Conservation (phyloP, 1,140 invertebrate species). For the Ceratosolen solmsi region DNA sequence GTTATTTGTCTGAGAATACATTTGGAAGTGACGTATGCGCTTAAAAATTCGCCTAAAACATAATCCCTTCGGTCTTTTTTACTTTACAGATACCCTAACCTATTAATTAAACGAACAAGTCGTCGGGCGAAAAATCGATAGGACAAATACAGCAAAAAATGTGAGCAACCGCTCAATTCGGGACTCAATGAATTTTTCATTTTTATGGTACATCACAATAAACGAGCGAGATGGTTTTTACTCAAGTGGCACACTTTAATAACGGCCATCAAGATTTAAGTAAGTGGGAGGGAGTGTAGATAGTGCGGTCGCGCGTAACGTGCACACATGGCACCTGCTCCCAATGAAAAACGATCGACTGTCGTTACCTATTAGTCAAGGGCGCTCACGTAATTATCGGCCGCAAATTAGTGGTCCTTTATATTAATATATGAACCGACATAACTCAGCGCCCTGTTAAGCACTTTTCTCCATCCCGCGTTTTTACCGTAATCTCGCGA, state of each 20-base stretch:
- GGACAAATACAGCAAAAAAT: too few species aligned
- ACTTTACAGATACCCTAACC: too few species aligned
- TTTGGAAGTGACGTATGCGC: too few species aligned
- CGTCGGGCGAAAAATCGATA: too few species aligned
- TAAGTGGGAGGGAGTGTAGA: background rate
- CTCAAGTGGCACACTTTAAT: background rate
- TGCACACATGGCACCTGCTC: background rate
- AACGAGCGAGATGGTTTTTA: background rate
- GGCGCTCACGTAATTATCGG: conserved; percentile 12
- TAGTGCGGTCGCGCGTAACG: background rate
- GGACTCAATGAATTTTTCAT: background rate
- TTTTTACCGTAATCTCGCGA: background rate
- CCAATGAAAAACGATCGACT: conserved; percentile 31
- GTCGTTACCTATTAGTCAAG: conserved; percentile 35
- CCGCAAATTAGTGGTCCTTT: conserved; percentile 1
- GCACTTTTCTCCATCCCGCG: background rate
- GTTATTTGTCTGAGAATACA: too few species aligned
- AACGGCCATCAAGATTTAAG: background rate
- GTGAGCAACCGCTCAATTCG: background rate
- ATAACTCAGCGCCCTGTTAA: conserved; percentile 33
- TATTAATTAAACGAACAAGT: too few species aligned
- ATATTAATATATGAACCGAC: conserved; percentile 8
- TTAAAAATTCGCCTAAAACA: too few species aligned
- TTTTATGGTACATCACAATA: background rate
- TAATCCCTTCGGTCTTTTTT: too few species aligned